phyloP scores from a whole-genome alignment of 2,113 vertebrate genomes.

The Seriola rivoliana region DNA sequence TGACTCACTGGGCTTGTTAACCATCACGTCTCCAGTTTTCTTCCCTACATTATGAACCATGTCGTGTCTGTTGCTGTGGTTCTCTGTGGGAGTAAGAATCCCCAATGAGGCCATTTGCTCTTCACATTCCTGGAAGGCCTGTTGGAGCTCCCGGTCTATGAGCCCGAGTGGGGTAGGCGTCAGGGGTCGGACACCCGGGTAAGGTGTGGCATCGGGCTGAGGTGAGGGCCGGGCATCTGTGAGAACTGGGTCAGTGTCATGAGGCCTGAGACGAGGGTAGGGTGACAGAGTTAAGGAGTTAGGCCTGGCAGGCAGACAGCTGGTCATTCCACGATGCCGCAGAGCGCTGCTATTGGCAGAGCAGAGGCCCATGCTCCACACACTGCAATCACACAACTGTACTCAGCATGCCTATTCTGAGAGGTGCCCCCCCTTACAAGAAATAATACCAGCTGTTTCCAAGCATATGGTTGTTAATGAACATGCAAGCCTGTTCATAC shows the following conservation, averaged over 20 bases:
- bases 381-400: conserved; percentile 57
- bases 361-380: conserved; percentile 65
- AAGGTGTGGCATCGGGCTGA: conserved; percentile 48
- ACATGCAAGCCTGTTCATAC: conserved; percentile 39
- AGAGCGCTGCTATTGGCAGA: conserved; percentile 33
- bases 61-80: conserved; percentile 28
- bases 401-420: conserved; percentile 18
- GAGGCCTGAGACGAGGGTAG: conserved; percentile 74
- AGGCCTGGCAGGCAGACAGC: conserved; percentile 62
- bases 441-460: conserved; percentile 18
- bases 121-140: conserved; percentile 85
- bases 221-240: conserved; percentile 57
- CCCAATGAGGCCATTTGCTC: conserved; percentile 83
- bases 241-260: conserved; percentile 67
- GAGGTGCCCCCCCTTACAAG: conserved; percentile 3
- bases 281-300: conserved; percentile 75
- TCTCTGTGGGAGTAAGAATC: conserved; percentile 40
- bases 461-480: conserved; percentile 26
- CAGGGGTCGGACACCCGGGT: conserved; percentile 28
- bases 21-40: conserved; percentile 52
- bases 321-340: conserved; percentile 74
- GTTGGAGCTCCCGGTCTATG: conserved; percentile 81
- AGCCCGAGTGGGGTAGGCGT: conserved; percentile 51
- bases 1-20: conserved; percentile 71
- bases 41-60: conserved; percentile 29